Conservation (phyloP, 2,888 invertebrate genomes). For the Galeruca laticollis region DNA sequence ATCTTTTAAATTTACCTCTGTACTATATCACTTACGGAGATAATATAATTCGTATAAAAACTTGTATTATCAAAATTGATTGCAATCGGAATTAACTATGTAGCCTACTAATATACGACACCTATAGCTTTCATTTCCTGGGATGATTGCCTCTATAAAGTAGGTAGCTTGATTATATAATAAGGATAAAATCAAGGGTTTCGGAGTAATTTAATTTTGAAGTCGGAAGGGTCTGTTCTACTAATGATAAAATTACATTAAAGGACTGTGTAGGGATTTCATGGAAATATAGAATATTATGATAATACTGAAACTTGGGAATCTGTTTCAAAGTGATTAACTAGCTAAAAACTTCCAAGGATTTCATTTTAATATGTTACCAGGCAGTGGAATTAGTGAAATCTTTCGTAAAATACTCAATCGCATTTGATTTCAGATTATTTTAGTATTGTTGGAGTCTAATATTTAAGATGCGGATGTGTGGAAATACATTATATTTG, state of each 20-base stretch:
- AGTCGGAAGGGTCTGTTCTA: constrained; percentile 19
- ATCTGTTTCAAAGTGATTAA: constrained; percentile 21
- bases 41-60: not conserved
- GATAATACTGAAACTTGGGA: constrained; percentile 15
- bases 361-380: constrained; percentile 10
- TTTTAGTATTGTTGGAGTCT: not conserved
- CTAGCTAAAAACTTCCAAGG: not conserved
- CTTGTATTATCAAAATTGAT: not conserved
- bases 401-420: not conserved
- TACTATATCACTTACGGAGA: too few relatives aligned
- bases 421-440: not conserved
- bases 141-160: constrained; percentile 7
- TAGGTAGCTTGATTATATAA: constrained; percentile 18
- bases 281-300: constrained; percentile 20
- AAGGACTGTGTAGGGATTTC: constrained; percentile 14
- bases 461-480: too few relatives aligned
- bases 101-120: not conserved
- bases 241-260: constrained; percentile 23
- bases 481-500: too few relatives aligned
- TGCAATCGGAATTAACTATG: not conserved
- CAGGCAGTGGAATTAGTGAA: not conserved
- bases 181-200: constrained; percentile 14
- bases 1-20: too few relatives aligned
- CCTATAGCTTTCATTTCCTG: constrained; percentile 16
- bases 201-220: constrained; percentile 20